Evolutionary conservation across 2,113 vertebrate species (phyloP).

Genomic region (Mesembrinibis cayennensis): DNA sequence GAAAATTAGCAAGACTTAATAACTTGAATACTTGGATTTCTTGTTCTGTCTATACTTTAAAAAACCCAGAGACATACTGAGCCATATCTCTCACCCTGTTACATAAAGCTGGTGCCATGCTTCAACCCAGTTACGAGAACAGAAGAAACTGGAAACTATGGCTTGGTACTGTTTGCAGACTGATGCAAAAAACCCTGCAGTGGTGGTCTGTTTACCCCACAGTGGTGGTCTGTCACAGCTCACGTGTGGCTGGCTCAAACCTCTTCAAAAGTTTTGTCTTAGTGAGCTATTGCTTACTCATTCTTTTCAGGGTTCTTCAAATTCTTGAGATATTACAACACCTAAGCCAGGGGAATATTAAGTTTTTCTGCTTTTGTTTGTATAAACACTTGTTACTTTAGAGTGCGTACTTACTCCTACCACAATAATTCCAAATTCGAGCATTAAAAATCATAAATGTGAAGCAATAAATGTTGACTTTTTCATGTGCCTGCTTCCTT

Average conservation of each 20-base stretch:
- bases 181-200: not conserved
- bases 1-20: not conserved
- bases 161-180: not conserved
- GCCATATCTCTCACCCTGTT: not conserved
- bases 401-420: not conserved
- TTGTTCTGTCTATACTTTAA: not conserved
- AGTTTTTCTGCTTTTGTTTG: not conserved
- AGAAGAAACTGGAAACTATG: not conserved
- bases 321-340: not conserved
- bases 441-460: not conserved
- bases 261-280: not conserved
- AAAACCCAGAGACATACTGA: not conserved
- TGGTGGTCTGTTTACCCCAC: not conserved
- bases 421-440: not conserved
- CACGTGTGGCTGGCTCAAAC: not conserved
- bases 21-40: not conserved
- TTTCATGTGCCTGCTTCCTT: not conserved
- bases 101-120: not conserved
- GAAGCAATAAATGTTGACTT: not conserved
- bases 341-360: not conserved
- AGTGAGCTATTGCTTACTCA: not conserved
- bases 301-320: not conserved
- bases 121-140: not conserved
- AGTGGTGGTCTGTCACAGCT: not conserved
- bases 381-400: not conserved